A percentile compares a stretch with the other conserved stretches of the same genome.
phyloP scores from a whole-genome alignment of 2,888 invertebrate species.

The Palloptera scutellata region DNA sequence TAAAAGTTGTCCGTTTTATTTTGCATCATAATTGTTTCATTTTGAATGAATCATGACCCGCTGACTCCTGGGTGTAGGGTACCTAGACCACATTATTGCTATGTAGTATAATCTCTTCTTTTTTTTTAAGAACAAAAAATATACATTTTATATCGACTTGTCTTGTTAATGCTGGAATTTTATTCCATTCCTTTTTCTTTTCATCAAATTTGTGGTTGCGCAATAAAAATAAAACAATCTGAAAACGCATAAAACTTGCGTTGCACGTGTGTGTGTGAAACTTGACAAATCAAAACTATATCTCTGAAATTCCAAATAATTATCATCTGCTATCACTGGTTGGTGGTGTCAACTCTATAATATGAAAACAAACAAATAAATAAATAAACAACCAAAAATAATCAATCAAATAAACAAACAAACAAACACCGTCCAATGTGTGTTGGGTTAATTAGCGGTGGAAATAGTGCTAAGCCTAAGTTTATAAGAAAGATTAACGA shows the following conservation, averaged over 20 bases:
- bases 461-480: conserved; percentile 34
- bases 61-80: no score
- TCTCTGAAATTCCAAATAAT: not conserved
- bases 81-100: no score
- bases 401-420: not conserved
- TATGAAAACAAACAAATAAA: not conserved
- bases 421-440: not conserved
- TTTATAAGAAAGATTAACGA: conserved; percentile 41
- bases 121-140: no score
- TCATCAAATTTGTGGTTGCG: conserved; percentile 32
- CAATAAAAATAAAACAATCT: not conserved
- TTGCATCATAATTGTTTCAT: no score
- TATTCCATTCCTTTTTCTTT: conserved; percentile 54
- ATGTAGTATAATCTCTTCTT: no score
- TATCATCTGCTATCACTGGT: conserved; percentile 10
- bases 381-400: not conserved
- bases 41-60: no score
- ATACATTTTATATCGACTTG: no score
- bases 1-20: no score
- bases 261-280: conserved; percentile 6
- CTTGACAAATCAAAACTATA: not conserved
- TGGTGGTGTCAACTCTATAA: not conserved
- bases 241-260: not conserved
- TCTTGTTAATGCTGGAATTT: conserved; percentile 56
- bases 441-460: conserved; percentile 34